Evolutionary conservation across 2,888 invertebrate genomes (phyloP).

Genomic region (Mantis religiosa): DNA sequence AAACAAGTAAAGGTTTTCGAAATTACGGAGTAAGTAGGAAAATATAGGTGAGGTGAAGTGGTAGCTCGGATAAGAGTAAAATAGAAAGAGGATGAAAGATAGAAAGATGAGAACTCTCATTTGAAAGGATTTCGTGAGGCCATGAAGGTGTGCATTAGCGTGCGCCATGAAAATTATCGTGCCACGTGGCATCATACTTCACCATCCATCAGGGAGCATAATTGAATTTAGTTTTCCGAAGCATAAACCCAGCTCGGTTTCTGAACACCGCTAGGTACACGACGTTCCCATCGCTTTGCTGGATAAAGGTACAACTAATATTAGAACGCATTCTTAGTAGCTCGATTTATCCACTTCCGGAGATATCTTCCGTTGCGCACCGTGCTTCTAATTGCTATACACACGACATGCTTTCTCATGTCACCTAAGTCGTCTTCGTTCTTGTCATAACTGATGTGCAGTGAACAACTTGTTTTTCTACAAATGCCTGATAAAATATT

Average conservation of each 20-base stretch:
- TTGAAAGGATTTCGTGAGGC: not conserved
- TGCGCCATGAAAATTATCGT: slow-evolving; percentile 11
- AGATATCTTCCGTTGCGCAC: not conserved
- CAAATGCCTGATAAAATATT: not conserved
- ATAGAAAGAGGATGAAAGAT: not conserved
- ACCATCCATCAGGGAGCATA: slow-evolving; percentile 4
- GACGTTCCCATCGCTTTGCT: not conserved
- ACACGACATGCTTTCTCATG: not conserved
- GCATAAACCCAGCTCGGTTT: not conserved
- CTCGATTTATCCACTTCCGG: not conserved
- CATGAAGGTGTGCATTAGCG: not conserved
- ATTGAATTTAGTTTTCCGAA: slow-evolving; percentile 10
- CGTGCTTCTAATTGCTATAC: not conserved
- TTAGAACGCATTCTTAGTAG: not conserved
- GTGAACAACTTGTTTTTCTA: not conserved
- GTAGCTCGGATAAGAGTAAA: not conserved
- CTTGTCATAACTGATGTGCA: not conserved
- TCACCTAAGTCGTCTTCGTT: not conserved
- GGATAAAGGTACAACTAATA: not conserved
- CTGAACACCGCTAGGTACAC: not conserved
- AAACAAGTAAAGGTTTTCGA: not conserved
- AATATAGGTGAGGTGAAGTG: not conserved
- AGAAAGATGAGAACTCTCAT: not conserved
- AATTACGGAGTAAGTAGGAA: not conserved
- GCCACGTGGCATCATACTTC: not conserved